Conservation (phyloP, 2,888 invertebrate genomes). For the Aricia artaxerxes region DNA sequence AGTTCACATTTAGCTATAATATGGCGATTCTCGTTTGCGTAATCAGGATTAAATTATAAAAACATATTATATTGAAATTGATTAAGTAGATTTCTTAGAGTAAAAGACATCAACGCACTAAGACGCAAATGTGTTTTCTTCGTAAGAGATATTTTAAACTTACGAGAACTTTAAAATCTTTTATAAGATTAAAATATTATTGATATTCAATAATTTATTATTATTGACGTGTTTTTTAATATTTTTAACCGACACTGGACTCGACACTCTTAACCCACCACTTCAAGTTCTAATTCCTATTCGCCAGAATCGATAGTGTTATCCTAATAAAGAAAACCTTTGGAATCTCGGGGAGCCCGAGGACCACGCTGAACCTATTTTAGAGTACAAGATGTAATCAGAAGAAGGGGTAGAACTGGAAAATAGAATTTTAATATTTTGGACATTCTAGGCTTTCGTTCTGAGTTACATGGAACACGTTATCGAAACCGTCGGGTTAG, state of each 20-base stretch:
- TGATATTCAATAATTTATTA: not conserved
- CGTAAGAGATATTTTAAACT: too few relatives aligned
- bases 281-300: not conserved
- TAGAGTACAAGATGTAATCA: not conserved
- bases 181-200: too few relatives aligned
- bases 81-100: not conserved
- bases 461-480: slow-evolving; percentile 60
- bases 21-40: too few relatives aligned
- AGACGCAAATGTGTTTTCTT: not conserved
- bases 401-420: not conserved
- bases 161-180: too few relatives aligned
- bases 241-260: not conserved
- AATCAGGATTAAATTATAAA: not conserved
- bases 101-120: not conserved
- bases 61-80: too few relatives aligned
- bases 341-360: too few relatives aligned
- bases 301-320: too few relatives aligned
- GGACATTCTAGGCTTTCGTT: slow-evolving; percentile 52
- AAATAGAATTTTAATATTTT: not conserved
- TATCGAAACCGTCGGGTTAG: slow-evolving; percentile 56
- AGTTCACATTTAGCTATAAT: too few relatives aligned
- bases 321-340: too few relatives aligned
- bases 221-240: not conserved
- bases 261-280: not conserved
- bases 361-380: too few relatives aligned